Evolutionary conservation across 30 jellyfish, hydroid and myxozoan species (phyloP), one percentile per base, ranked within the genome.

Genomic region (Chrysaora quinquecirrha): DNA sequence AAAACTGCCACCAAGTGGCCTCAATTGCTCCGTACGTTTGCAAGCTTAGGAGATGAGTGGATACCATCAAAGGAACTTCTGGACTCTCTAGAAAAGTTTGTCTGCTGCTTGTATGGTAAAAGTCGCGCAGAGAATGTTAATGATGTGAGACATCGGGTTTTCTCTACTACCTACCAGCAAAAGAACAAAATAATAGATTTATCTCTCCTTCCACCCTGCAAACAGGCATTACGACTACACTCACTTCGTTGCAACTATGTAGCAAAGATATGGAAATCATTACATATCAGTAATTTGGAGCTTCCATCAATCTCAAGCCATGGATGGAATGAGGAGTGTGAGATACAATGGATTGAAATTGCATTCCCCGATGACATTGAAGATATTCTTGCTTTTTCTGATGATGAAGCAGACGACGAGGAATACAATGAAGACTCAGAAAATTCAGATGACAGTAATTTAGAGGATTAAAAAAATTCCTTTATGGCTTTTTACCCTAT

Each of bases 171-270:
- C 10, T 74, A 74, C 30, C 48, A 76, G 30, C 29, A 76, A 69
- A 76, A 0, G 34, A 69, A 69, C 20, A 32, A 31, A 19, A 50
- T 76, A 16, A 32, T 9, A 19, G 65, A 76, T 61, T 50, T 76
- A 48, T 76, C 88, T 28, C 52, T 76, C 11, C 68, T 58, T 22
- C 82, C 88, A 0, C 88, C 82, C 7, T 70, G 82, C 77, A 10
- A 32, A 23, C 67, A 33, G 25, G 78, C 67, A 23, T 76, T 30
- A 43, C 54, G 38, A 23, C 23, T 76, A 25, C 88, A 76, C 80
- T 76, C 0, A 0, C 54, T 23, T 10, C 78, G 71, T 18, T 29
- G 1, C 1, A 58, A 76, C 83, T 76, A 76, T n/a, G 30, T 76
- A 1, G 84, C 66, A 35, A 32, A 34, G 34, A 23, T 54, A 33